These are phyloP conservation scores for Florisuga fusca DNA, from an alignment of 2,797 vertebrate species.

Conservation along the genomic window DNA sequence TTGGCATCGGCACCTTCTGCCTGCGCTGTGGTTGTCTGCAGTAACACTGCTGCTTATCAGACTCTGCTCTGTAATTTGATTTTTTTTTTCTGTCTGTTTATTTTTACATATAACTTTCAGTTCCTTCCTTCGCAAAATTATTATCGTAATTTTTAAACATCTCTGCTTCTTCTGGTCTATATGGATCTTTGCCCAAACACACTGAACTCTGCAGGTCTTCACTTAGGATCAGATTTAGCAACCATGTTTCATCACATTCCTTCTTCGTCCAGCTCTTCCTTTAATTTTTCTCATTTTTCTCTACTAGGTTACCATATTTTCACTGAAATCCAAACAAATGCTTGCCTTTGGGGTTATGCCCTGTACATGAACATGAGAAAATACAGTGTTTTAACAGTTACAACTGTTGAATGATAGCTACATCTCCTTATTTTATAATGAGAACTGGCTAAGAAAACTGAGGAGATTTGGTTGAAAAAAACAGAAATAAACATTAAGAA, in stretches of 20 bases:
- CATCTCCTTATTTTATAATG: not conserved
- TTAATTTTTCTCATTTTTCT: constrained; percentile 41
- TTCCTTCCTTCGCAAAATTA: constrained; percentile 47
- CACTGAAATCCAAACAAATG: constrained; percentile 18
- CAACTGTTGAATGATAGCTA: not conserved
- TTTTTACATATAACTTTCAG: constrained; percentile 50
- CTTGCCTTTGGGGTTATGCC: constrained; percentile 34
- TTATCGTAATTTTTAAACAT: constrained; percentile 13
- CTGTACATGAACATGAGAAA: constrained; percentile 14
- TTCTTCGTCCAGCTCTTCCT: constrained; percentile 21
- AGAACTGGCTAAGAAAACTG: not conserved
- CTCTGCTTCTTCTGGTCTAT: constrained; percentile 22
- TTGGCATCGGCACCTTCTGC: constrained; percentile 65
- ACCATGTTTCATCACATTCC: not conserved
- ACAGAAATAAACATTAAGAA: not conserved
- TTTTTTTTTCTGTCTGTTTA: constrained; percentile 9
- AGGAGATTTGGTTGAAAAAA: not conserved
- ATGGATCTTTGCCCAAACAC: constrained; percentile 33
- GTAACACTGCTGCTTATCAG: constrained; percentile 64
- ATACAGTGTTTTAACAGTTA: not conserved
- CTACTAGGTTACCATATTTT: constrained; percentile 10
- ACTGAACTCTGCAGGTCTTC: not conserved
- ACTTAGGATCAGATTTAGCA: constrained; percentile 34
- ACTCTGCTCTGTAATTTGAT: constrained; percentile 30
- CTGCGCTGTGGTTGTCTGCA: constrained; percentile 56